Base-by-base conservation (phyloP, 2,113 vertebrate species). In the Prionailurus bengalensis region DNA sequence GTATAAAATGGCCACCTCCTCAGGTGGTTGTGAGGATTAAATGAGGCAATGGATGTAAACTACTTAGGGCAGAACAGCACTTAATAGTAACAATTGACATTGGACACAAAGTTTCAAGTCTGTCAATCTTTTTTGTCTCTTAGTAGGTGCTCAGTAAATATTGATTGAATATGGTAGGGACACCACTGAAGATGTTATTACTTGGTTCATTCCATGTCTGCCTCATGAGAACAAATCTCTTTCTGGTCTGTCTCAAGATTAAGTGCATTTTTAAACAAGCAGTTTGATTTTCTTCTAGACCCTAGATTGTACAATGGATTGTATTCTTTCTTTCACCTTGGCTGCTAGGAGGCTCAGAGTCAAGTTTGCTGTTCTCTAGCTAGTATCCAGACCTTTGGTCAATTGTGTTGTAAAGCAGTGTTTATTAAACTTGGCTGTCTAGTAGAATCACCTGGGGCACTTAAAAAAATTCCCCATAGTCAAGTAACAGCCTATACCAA, bases 381-480 rank as follows among this genome's bases (percentile, higher is more conserved):
- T 29, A 58, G 16, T 45, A 45, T 90, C 36, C 29, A 78, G 74
- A 88, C 25, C 29, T 48, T 45, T 71, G 51, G 31, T 53, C 48
- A 5, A 25, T 68, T 31, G 19, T 91, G 11, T 91, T 55, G 0
- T 66, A 87, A 66, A 78, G 3, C 7, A 71, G 36, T 71, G 45
- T 94, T 96, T 87, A 66, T 93, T 23, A 92, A 92, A 92, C 29
- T 74, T 90, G 78, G 25, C 23, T 82, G 15, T 42, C 31, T 14
- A 39, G 7, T 74, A 25, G 29, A 74, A 95, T 79, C 45, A 58
- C 31, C 42, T 80, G 70, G 27, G 55, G 36, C 39, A 78, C 29
- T 85, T 76, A 65, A 92, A 87, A 91, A 83, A 63, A 74, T 58
- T 45, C 51, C 82, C 12, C 33, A 33, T 29, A 66, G 39, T 17